phyloP scores from a whole-genome alignment of 2,888 invertebrate genomes.

The Myathropa florea region DNA sequence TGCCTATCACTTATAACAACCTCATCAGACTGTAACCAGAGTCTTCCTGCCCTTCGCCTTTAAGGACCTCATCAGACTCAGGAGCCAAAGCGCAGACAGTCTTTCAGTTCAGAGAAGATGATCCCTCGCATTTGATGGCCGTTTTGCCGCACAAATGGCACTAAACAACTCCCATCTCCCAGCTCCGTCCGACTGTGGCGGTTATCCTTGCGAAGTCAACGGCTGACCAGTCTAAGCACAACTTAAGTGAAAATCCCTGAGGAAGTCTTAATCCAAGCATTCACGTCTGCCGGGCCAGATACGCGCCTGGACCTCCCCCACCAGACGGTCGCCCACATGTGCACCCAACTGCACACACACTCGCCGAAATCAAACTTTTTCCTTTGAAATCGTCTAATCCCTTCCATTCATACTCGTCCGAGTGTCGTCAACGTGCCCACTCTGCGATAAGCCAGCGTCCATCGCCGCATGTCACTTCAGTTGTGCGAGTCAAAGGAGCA shows the following conservation, averaged over 20 bases:
- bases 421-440: not conserved
- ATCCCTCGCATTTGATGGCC: not conserved
- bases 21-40: too few species aligned
- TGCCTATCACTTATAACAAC: too few species aligned
- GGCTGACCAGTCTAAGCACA: not conserved
- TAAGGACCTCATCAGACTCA: too few species aligned
- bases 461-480: conserved; percentile 16
- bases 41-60: too few species aligned
- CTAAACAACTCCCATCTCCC: not conserved
- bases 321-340: not conserved
- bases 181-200: not conserved
- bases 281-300: not conserved
- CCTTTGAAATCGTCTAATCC: conserved; percentile 27
- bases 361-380: not conserved
- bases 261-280: not conserved
- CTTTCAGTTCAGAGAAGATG: not conserved
- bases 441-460: conserved; percentile 21
- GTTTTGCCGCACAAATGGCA: not conserved
- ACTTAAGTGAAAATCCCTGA: too few species aligned
- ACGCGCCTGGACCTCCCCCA: not conserved
- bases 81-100: too few species aligned
- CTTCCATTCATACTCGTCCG: conserved; percentile 1
- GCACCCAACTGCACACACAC: not conserved
- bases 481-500: conserved; percentile 29
- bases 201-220: not conserved